A percentile compares a stretch with the other conserved stretches of the same genome.
These are phyloP conservation scores for Enteromius anoplus DNA, from an alignment of 2,797 vertebrate genomes.

Conservation along the genomic window DNA sequence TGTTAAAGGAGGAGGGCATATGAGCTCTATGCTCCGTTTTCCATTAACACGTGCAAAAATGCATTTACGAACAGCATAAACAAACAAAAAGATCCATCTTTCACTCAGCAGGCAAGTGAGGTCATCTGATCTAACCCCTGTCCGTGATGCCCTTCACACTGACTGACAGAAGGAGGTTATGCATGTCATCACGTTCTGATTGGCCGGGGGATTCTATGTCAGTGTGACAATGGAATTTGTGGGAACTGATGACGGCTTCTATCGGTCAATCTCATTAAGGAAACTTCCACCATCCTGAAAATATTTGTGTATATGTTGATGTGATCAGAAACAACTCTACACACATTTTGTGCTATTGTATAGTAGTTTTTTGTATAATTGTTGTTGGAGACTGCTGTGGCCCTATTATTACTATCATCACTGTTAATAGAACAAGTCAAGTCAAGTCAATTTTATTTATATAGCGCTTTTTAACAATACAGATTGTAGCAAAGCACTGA, in stretches of 20 bases:
- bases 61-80: not conserved
- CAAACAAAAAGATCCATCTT: constrained; percentile 21
- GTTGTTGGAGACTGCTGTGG: not conserved
- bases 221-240: constrained; percentile 19
- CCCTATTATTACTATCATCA: not conserved
- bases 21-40: not conserved
- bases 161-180: constrained; percentile 11
- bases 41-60: not conserved
- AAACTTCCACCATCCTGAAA: not conserved
- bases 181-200: constrained; percentile 34
- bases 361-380: not conserved
- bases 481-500: too few relatives aligned
- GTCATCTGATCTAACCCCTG: constrained; percentile 37
- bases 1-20: not conserved
- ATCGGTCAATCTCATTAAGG: constrained; percentile 23
- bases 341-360: not conserved
- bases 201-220: constrained; percentile 25
- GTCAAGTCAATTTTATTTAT: too few relatives aligned
- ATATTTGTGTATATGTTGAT: not conserved
- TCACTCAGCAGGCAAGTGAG: constrained; percentile 20
- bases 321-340: not conserved
- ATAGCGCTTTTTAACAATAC: too few relatives aligned
- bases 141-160: constrained; percentile 30
- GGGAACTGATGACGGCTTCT: constrained; percentile 22
- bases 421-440: not conserved